Evolutionary conservation across 2,888 invertebrate genomes (phyloP), one percentile per base, ranked within the genome.

Genomic region (Sabellastarte sp.): DNA sequence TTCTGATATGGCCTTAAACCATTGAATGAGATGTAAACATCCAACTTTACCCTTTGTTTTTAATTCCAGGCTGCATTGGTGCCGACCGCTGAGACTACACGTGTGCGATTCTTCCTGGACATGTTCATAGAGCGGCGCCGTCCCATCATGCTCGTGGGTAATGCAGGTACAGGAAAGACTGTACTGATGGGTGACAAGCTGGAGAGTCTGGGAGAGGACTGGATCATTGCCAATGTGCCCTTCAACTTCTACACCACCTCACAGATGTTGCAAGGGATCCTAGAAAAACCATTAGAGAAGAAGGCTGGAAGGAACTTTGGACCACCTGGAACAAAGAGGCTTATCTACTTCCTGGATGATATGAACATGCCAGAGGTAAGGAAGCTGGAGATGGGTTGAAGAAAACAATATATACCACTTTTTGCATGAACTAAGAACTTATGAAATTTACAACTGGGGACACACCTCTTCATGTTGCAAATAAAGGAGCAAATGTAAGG

Each of bases 331-430:
- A 95, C 90, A 76, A 95, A 95, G 84, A 92, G 91, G 0, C 86
- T 97, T 50, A 89, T 97, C 67, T 96, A 95, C 83, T 97, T 96
- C 80, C 91, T 97, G 66, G 97, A 97, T 79, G 96, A 97, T 78
- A 91, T 97, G 90, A 97, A 97, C 80, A 96, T 96, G 95, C 96
- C 96, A 1, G 95, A 95, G 87, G 89, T 95, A 84, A 92, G 91
- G 0, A n/a, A n/a, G n/a, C n/a, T n/a, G n/a, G n/a, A n/a, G n/a
- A n/a, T n/a, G n/a, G n/a, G n/a, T n/a, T n/a, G n/a, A n/a, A n/a
- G n/a, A n/a, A n/a, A n/a, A n/a, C n/a, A n/a, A n/a, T n/a, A n/a
- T n/a, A n/a, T n/a, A n/a, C n/a, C n/a, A n/a, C n/a, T n/a, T n/a
- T n/a, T n/a, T n/a, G n/a, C n/a, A n/a, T n/a, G n/a, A n/a, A n/a